Base-by-base conservation (phyloP, 2,888 invertebrate species). In the Geophilus truncorum region DNA sequence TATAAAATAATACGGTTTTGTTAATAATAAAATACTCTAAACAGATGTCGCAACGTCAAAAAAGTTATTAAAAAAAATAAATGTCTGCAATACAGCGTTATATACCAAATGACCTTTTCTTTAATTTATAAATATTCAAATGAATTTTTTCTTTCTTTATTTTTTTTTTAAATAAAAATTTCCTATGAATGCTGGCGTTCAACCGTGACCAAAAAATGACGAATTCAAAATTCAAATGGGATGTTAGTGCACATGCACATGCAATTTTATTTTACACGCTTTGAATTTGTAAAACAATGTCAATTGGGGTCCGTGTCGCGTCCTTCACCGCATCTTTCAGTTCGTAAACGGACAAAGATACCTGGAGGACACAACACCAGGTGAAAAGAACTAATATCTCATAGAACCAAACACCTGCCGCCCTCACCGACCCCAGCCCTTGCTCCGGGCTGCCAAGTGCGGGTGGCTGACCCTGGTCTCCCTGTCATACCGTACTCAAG, bases 311-410 rank as follows among this genome's bases (percentile, higher is more conserved):
- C 70, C 25, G n/a, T n/a, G n/a, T 23, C 28, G 70, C 70, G 70
- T 70, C 70, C 70, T 70, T 70, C 70, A 70, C 70, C 70, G 70
- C 70, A 12, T 70, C 70, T 70, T n/a, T 70, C 4, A 28, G 23
- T 70, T 28, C 12, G 70, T n/a, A 70, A 70, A 70, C 70, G 70
- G 70, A 70, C 70, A 70, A 70, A 70, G 70, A 70, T 70, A 70
- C 70, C 70, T 70, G 70, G 70, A 70, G 70, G 70, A 70, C 70
- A 70, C 70, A 28, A n/a, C 70, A 70, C 70, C 70, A 70, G 70
- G 70, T 70, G 70, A 70, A 70, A 70, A 70, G 28, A 70, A 70
- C 70, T 70, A 70, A 70, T 70, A 70, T 70, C 70, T 70, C 70
- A 70, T 70, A 23, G 25, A 70, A 70, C 70, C 25, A 70, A 70